Evolutionary conservation across 2,888 invertebrate species (phyloP).

Genomic region (Agonopterix heracliana): DNA sequence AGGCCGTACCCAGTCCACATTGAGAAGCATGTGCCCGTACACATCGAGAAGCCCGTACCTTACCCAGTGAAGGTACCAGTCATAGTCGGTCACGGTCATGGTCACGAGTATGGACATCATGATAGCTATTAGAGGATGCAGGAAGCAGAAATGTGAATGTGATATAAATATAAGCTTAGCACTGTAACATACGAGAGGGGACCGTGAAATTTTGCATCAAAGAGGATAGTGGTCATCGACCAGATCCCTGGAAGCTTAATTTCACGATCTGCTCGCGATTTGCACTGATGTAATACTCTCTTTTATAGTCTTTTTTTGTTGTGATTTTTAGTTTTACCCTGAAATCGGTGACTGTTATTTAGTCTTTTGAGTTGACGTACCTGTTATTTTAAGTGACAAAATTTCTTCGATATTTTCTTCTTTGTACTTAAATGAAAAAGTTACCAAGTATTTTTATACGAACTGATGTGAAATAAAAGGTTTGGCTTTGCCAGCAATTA

Average conservation of each 20-base stretch:
- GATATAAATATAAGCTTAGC: slow-evolving; percentile 73
- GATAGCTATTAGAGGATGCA: slow-evolving; percentile 73
- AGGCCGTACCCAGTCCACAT: slow-evolving; percentile 80
- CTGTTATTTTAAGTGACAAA: slow-evolving; percentile 61
- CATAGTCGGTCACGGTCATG: slow-evolving; percentile 62
- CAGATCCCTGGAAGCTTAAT: slow-evolving; percentile 36
- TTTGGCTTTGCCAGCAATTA: slow-evolving; percentile 47
- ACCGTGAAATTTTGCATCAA: slow-evolving; percentile 41
- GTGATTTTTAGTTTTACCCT: slow-evolving; percentile 45
- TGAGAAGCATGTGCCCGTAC: slow-evolving; percentile 80
- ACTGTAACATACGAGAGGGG: slow-evolving; percentile 48
- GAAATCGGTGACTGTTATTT: slow-evolving; percentile 55
- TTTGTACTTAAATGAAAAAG: slow-evolving; percentile 33
- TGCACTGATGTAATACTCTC: slow-evolving; percentile 65
- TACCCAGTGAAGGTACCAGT: slow-evolving; percentile 79
- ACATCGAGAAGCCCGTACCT: slow-evolving; percentile 78
- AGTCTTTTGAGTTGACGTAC: slow-evolving; percentile 66
- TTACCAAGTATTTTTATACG: slow-evolving; percentile 38
- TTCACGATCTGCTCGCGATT: slow-evolving; percentile 44
- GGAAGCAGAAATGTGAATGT: slow-evolving; percentile 72
- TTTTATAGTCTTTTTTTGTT: slow-evolving; percentile 49
- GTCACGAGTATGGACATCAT: slow-evolving; percentile 71
- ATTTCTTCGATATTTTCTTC: slow-evolving; percentile 23
- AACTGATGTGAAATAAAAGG: slow-evolving; percentile 43
- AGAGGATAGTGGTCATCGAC: slow-evolving; percentile 45